Base-by-base conservation (phyloP, 2,888 invertebrate genomes). In the Leptopilina drosophilae region DNA sequence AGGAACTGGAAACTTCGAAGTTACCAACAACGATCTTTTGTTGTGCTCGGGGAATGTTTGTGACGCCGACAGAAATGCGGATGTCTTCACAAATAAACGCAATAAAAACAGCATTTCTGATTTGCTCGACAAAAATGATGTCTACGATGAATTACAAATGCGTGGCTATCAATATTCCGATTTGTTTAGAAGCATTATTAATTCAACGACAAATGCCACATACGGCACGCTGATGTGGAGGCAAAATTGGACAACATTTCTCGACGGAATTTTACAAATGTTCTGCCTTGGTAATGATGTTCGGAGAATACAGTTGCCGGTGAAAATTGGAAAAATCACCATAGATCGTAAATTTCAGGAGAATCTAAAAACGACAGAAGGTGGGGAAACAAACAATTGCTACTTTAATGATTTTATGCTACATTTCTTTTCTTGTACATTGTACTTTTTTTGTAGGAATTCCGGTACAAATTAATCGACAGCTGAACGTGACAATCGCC, bases 11-110 rank as follows among this genome's bases (percentile, higher is more conserved):
- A 88, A 82, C 78, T 90, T 89, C 46, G 87, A 95, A 94, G 93
- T 95, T 67, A 94, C 95, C 0, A 95, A 96, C 89, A 94, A 94
- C 3, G 94, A 94, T 5, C 94, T 94, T 0, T 93, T 95, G 0
- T 93, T 96, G 53, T 95, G 95, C 0, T 95, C 95, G 0, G 97
- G 97, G 42, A 93, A 92, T 40, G 94, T 96, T 78, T 94, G 93
- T 77, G 15, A 73, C 7, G 20, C 67, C 5, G 64, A 15, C 4
- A 65, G 75, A 14, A 1, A 11, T 9, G n/a, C 46, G 0, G 64
- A 76, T 0, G 7, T 56, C 1, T 40, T 9, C 56, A 11, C 56
- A 73, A 33, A 56, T 14, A 9, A 33, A 26, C 0, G 5, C 0
- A 56, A 56, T 64, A 33, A 26, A 33, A 66, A 78, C 15, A 77